Percentiles rank a stretch among this genome's conserved stretches.
These are phyloP conservation scores for Ctenoplectra terminalis DNA, from an alignment of 1,140 invertebrate species.

Conservation along the genomic window DNA sequence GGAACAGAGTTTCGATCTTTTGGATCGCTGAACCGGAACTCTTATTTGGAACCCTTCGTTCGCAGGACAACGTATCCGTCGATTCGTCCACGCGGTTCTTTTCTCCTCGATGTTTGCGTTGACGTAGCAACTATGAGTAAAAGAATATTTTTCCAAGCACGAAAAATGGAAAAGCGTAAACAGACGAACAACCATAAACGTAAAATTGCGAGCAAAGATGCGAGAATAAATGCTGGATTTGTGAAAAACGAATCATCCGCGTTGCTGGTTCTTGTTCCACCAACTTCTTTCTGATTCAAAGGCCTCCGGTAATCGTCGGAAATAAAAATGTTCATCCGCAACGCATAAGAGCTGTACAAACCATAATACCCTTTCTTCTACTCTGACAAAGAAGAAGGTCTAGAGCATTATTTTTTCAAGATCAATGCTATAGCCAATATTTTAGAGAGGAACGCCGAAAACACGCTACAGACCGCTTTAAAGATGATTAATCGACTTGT, in stretches of 20 bases:
- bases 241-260: background rate
- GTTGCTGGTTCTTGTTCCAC: background rate
- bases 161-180: background rate
- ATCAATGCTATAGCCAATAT: too few species aligned
- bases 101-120: conserved; percentile 2
- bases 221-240: too few species aligned
- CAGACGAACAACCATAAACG: background rate
- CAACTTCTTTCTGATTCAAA: background rate
- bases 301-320: background rate
- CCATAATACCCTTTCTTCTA: background rate
- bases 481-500: conserved; percentile 72
- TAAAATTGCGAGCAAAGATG: too few species aligned
- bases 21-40: conserved; percentile 13
- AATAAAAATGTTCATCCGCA: background rate
- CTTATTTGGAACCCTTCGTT: conserved; percentile 1
- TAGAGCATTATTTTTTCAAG: too few species aligned
- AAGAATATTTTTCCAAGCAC: background rate
- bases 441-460: background rate
- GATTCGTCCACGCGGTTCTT: background rate
- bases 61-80: background rate
- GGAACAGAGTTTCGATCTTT: background rate
- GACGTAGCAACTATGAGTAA: background rate
- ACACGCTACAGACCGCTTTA: background rate
- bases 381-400: background rate
- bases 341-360: background rate